Percentiles rank a stretch among this genome's conserved stretches.
Evolutionary conservation across 2,888 invertebrate species (phyloP).

Genomic region (Hemistola chrysoprasaria): DNA sequence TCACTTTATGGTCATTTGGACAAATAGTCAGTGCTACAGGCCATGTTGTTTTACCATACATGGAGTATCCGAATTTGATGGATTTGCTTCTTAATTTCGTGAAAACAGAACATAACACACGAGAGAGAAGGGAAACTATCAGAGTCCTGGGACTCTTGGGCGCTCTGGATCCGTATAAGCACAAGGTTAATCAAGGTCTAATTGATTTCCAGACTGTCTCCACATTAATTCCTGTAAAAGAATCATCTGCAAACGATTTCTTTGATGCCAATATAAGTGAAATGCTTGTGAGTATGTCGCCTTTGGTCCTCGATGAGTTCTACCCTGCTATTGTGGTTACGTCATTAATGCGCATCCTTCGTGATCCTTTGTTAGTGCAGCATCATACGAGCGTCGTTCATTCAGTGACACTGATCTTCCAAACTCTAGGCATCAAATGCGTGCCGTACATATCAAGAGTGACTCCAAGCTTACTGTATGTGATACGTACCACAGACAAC

Average conservation of each 20-base stretch:
- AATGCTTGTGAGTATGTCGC: conserved; percentile 96
- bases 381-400: conserved; percentile 98
- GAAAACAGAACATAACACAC: conserved; percentile 95
- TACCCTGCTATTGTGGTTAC: conserved; percentile 98
- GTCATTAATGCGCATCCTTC: conserved; percentile 95
- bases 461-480: conserved; percentile 92
- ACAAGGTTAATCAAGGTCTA: conserved; percentile 96
- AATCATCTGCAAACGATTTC: conserved; percentile 84
- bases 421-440: conserved; percentile 96
- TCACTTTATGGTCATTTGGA: conserved; percentile 97
- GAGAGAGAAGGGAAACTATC: conserved; percentile 94
- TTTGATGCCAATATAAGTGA: conserved; percentile 89
- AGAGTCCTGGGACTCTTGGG: conserved; percentile 97
- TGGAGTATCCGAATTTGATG: conserved; percentile 94
- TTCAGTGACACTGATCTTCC: conserved; percentile 98
- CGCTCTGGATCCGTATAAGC: conserved; percentile 98
- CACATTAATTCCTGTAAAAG: conserved; percentile 88
- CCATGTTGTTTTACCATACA: conserved; percentile 97
- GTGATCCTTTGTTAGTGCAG: conserved; percentile 93
- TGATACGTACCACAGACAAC: conserved; percentile 92
- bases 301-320: conserved; percentile 94
- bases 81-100: conserved; percentile 96
- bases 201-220: conserved; percentile 93
- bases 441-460: conserved; percentile 96
- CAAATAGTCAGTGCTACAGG: conserved; percentile 98